Percentiles rank a stretch among this genome's conserved stretches.
These are phyloP conservation scores for Dynastes tityus DNA, from an alignment of 2,888 invertebrate genomes.

Conservation along the genomic window DNA sequence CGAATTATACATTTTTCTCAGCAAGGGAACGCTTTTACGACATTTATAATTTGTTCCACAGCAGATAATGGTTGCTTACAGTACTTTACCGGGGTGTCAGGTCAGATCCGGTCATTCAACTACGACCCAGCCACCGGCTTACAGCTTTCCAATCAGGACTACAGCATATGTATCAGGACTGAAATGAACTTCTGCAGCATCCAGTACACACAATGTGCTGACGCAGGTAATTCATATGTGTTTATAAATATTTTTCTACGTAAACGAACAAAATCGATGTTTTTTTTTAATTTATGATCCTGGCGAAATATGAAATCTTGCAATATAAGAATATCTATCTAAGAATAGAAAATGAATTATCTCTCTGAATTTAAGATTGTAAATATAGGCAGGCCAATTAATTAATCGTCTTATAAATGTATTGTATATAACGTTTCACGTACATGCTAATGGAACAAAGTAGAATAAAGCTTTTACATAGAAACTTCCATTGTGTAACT, in stretches of 20 bases:
- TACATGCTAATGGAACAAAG: too few relatives aligned
- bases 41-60: constrained; percentile 62
- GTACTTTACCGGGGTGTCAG: constrained; percentile 85
- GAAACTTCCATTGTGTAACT: too few relatives aligned
- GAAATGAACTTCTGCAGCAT: constrained; percentile 91
- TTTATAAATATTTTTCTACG: neutral
- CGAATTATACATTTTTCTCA: neutral
- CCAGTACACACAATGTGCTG: constrained; percentile 84
- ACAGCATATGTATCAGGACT: constrained; percentile 87
- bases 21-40: constrained; percentile 15
- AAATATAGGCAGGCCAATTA: too few relatives aligned
- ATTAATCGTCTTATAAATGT: too few relatives aligned
- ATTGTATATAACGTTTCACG: too few relatives aligned
- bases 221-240: constrained; percentile 72
- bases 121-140: constrained; percentile 83
- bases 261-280: neutral
- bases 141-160: constrained; percentile 91
- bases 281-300: too few relatives aligned
- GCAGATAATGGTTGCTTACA: constrained; percentile 86
- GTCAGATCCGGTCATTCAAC: constrained; percentile 88
- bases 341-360: too few relatives aligned
- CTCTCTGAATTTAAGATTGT: too few relatives aligned
- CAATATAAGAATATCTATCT: too few relatives aligned
- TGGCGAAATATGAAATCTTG: too few relatives aligned
- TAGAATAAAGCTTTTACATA: too few relatives aligned